Percentiles rank a stretch among this genome's conserved stretches.
Evolutionary conservation across 2,888 invertebrate genomes (phyloP).

Genomic region (Kryphioiulus occultus): DNA sequence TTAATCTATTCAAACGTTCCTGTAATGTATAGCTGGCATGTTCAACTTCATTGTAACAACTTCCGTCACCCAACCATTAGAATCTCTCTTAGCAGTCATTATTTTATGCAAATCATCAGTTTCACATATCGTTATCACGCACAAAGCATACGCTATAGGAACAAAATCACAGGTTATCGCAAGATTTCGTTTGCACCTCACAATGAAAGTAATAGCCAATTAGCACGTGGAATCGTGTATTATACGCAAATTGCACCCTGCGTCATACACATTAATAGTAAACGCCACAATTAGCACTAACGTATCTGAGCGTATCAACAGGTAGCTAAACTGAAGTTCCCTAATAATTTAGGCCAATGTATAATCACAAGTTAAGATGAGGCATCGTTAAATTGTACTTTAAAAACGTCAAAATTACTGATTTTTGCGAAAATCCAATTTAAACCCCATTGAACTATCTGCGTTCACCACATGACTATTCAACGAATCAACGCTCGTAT

Average conservation of each 20-base stretch:
- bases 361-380: too few relatives aligned
- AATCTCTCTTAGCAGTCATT: not conserved
- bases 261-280: not conserved
- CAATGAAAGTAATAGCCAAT: not conserved
- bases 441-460: too few relatives aligned
- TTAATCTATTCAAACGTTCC: not conserved
- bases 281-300: not conserved
- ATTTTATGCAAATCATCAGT: not conserved
- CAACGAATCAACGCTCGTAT: too few relatives aligned
- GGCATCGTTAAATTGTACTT: too few relatives aligned
- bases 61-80: not conserved
- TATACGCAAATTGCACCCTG: not conserved
- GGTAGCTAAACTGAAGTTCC: not conserved
- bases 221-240: not conserved
- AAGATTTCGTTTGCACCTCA: not conserved
- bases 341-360: not conserved
- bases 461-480: too few relatives aligned
- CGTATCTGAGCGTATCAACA: not conserved
- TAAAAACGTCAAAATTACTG: too few relatives aligned
- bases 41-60: not conserved
- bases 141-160: not conserved
- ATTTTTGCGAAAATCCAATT: too few relatives aligned
- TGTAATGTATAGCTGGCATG: not conserved
- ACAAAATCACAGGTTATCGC: not conserved
- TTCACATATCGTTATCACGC: not conserved